These are phyloP conservation scores for Campylorhamphus procurvoides DNA, from an alignment of 2,113 vertebrate species.

Conservation along the genomic window DNA sequence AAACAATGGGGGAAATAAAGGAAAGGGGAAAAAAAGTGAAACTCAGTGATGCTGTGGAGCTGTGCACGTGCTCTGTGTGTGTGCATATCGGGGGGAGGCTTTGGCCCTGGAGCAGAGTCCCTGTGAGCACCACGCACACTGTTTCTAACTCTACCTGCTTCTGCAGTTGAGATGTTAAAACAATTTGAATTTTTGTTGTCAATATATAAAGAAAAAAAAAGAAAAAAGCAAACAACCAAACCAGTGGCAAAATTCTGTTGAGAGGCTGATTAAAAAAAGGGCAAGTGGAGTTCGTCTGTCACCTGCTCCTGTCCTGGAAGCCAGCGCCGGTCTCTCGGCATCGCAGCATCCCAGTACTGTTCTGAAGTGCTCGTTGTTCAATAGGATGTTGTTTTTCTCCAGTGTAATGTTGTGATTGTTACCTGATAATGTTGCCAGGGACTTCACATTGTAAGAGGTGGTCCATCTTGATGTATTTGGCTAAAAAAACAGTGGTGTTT, in stretches of 20 bases:
- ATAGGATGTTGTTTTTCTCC: conserved; percentile 48
- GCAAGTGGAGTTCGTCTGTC: background rate
- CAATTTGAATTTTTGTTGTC: background rate
- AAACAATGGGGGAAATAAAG: background rate
- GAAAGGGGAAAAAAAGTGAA: background rate
- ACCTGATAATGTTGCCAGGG: conserved; percentile 34
- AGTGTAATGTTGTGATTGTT: conserved; percentile 58
- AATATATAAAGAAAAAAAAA: background rate
- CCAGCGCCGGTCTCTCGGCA: conserved; percentile 12
- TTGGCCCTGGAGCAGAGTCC: background rate
- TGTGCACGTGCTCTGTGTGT: background rate
- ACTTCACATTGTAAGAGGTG: conserved; percentile 24
- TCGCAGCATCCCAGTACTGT: conserved; percentile 42
- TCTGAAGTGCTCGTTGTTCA: conserved; percentile 45
- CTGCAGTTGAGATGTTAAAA: conserved; percentile 12
- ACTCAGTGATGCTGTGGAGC: background rate
- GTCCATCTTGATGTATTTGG: conserved; percentile 61
- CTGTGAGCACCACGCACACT: background rate
- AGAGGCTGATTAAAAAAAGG: background rate
- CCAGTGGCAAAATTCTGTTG: conserved; percentile 37
- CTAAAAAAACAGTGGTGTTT: conserved; percentile 42
- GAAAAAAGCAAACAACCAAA: background rate
- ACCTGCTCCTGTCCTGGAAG: background rate
- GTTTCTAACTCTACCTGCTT: background rate
- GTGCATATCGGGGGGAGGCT: background rate